Evolutionary conservation across 2,888 invertebrate genomes (phyloP), one percentile per base, ranked within the genome.

Genomic region (Laspeyria flexula): DNA sequence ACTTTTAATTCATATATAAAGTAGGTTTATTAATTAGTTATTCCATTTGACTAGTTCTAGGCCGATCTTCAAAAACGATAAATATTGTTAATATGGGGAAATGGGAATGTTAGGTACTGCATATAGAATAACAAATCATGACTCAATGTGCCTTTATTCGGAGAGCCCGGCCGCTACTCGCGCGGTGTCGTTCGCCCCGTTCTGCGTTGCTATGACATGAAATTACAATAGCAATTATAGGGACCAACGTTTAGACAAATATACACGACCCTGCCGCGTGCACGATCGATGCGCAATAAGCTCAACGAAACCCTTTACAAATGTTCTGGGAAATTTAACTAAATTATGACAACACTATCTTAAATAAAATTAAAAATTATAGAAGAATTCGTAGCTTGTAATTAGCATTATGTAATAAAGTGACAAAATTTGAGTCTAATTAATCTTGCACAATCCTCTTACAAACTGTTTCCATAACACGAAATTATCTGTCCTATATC

Each of bases 171-270:
- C 83, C 80, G 83, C 79, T 65, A 68, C 57, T 72, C 85, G 86
- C 88, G 89, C 87, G 86, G 85, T 85, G 88, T 83, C 85, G 65
- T 67, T 67, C 60, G 78, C 77, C 81, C 81, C 77, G 58, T 73
- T 71, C 71, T 73, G 65, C 71, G 72, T 75, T 73, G 72, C 75
- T 73, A 74, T 72, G 73, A 82, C 80, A 82, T 73, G 65, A 72
- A 74, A 77, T 79, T 85, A 86, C 90, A 89, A 91, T 91, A 90
- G 89, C 86, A 90, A 91, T 86, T 83, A 86, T 90, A 89, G 92
- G 92, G 92, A 92, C 91, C 91, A 91, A 92, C 81, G 86, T 91
- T 91, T 92, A 90, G 90, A 90, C 81, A 90, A 91, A 88, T 91
- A 91, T 91, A 88, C 86, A 88, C 75, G 80, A 83, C 81, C 81